These are phyloP conservation scores for Leucoraja erinaceus DNA, from an alignment of 2,113 vertebrate genomes.

Conservation along the genomic window DNA sequence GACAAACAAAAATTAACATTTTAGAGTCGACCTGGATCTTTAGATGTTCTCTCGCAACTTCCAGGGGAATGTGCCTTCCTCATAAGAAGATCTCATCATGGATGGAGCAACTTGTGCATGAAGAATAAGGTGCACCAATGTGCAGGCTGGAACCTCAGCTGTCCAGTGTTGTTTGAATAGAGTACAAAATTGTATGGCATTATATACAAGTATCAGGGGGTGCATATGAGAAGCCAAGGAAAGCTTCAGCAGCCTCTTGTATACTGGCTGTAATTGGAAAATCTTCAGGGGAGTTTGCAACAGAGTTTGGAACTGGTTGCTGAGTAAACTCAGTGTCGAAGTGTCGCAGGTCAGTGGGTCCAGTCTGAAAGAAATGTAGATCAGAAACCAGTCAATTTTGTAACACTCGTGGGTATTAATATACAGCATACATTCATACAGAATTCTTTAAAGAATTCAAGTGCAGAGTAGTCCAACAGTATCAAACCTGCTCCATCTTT, in stretches of 20 bases:
- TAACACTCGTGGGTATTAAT: background rate
- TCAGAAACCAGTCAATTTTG: background rate
- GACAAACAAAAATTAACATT: background rate
- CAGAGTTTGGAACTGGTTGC: slow-evolving; percentile 60
- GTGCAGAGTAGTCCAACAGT: too few species aligned
- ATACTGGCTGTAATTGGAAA: slow-evolving; percentile 57
- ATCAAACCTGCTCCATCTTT: too few species aligned
- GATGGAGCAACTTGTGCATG: background rate
- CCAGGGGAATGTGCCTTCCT: too few species aligned
- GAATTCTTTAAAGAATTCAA: background rate
- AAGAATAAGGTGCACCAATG: slow-evolving; percentile 25
- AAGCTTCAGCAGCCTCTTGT: slow-evolving; percentile 62
- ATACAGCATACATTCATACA: background rate
- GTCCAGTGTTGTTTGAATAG: background rate
- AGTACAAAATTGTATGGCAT: background rate
- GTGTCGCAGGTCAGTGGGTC: slow-evolving; percentile 64
- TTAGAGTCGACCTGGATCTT: too few species aligned
- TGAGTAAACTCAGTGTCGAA: slow-evolving; percentile 71
- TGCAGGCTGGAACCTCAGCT: background rate
- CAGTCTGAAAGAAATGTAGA: slow-evolving; percentile 47
- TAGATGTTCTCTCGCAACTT: too few species aligned
- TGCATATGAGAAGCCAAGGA: slow-evolving; percentile 68
- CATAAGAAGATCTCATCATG: background rate
- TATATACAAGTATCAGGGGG: slow-evolving; percentile 59
- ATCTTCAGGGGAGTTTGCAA: slow-evolving; percentile 53